Base-by-base conservation (phyloP, 2,113 vertebrate species). In the Pelvicachromis taeniatus region DNA sequence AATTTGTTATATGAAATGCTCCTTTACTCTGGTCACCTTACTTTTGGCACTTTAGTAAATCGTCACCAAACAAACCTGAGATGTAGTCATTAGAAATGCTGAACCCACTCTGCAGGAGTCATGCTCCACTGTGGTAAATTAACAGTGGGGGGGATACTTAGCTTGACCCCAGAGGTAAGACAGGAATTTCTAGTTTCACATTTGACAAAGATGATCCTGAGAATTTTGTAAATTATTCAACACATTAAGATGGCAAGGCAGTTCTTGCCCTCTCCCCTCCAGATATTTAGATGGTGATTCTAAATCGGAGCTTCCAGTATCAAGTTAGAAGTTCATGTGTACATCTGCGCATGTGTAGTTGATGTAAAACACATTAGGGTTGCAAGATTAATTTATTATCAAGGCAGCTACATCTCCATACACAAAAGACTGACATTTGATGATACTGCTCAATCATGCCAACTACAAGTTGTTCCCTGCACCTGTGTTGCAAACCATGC, bases 311-410 rank as follows among this genome's bases (percentile, higher is more conserved):
- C 11, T 65, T 65, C 61, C 11, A 65, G 19, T 40, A 40, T 21
- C 6, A 40, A 65, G 61, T 21, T 65, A 21, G 4, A 65, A 42
- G 40, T 12, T 42, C 40, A 12, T 12, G 35, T 38, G 35, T 10
- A 38, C 35, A 38, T 38, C 35, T 38, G 40, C 12, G 12, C 11
- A 42, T 42, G 35, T 38, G 35, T 9, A n/a, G 59, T 63, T 38
- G 1, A 38, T 38, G 19, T 40, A 65, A 10, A 65, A 40, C 33
- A 40, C 61, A 38, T 40, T 21, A 40, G 90, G 91, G 88, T 88
- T 85, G 53, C 50, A 87, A 84, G 77, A 77, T 73, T 63, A 38
- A 38, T 63, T 94, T 91, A 90, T 92, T 94, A 65, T 87, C 83
- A 88, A 86, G 50, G 33, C 9, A 87, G 53, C 81, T 63, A 86